Evolutionary conservation across 2,888 invertebrate genomes (phyloP).

Genomic region (Dione juno): DNA sequence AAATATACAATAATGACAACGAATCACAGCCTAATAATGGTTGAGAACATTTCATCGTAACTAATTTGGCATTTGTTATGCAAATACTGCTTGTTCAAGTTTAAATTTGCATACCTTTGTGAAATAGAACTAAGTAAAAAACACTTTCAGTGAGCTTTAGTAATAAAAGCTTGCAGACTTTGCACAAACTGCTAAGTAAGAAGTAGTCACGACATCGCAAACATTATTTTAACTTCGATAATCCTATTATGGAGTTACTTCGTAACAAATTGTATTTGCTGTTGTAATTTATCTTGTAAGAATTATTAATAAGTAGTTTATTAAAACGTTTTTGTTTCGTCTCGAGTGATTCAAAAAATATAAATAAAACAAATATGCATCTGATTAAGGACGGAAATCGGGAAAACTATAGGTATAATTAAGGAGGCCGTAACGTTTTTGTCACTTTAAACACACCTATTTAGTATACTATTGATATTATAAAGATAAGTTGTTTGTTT

Average conservation of each 20-base stretch:
- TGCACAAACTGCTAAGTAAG: slow-evolving; percentile 23
- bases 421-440: too few species aligned
- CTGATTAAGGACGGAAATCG: too few species aligned
- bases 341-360: neutral
- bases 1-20: slow-evolving; percentile 2
- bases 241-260: slow-evolving; percentile 7
- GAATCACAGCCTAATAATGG: slow-evolving; percentile 4
- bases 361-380: too few species aligned
- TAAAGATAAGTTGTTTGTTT: too few species aligned
- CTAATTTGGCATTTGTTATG: slow-evolving; percentile 31
- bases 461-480: too few species aligned
- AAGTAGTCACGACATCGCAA: slow-evolving; percentile 31
- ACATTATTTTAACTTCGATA: slow-evolving; percentile 24
- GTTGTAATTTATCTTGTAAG: too few species aligned
- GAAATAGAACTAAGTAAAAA: slow-evolving; percentile 21
- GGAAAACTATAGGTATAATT: too few species aligned
- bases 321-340: neutral
- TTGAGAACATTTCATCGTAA: slow-evolving; percentile 11
- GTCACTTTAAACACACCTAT: too few species aligned
- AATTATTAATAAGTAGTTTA: neutral
- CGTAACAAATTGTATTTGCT: slow-evolving; percentile 5
- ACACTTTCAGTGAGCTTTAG: slow-evolving; percentile 19
- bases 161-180: slow-evolving; percentile 23
- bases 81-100: slow-evolving; percentile 18
- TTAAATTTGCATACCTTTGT: slow-evolving; percentile 27